Percentiles rank a stretch among this genome's conserved stretches.
Evolutionary conservation across 23 tunicate species (phyloP).

Genomic region (Trididemnum clinides): DNA sequence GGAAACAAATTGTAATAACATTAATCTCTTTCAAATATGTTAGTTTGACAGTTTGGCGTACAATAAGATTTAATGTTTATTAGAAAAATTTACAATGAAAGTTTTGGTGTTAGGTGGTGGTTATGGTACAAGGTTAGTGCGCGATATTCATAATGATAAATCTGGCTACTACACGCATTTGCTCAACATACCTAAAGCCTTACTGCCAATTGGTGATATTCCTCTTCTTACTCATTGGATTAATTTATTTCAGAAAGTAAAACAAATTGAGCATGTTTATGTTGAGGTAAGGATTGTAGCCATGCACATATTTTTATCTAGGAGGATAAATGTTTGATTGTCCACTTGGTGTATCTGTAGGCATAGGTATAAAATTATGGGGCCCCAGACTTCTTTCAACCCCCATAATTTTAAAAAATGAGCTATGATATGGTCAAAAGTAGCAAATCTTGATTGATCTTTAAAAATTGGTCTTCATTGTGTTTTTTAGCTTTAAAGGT

Average conservation of each 20-base stretch:
- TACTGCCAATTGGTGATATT: constrained; percentile 68
- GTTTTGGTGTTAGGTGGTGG: constrained; percentile 84
- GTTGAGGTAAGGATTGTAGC: constrained; percentile 50
- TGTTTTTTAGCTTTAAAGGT: too few relatives aligned
- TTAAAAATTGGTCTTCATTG: too few relatives aligned
- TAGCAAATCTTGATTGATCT: too few relatives aligned
- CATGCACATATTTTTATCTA: too few relatives aligned
- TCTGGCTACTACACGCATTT: constrained; percentile 32
- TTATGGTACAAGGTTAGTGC: constrained; percentile 81
- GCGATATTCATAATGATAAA: constrained; percentile 57
- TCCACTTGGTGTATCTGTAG: too few relatives aligned
- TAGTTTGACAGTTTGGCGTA: not conserved
- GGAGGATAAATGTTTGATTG: too few relatives aligned
- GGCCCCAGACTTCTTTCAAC: too few relatives aligned
- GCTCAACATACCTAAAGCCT: constrained; percentile 63
- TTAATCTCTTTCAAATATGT: too few relatives aligned
- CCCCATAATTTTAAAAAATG: too few relatives aligned
- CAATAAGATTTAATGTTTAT: not conserved
- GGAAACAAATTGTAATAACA: too few relatives aligned
- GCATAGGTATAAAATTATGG: too few relatives aligned
- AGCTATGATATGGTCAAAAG: too few relatives aligned
- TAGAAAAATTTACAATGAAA: constrained; percentile 48
- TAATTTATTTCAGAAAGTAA: constrained; percentile 27
- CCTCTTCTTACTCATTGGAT: constrained; percentile 81
- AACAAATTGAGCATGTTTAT: constrained; percentile 56